Evolutionary conservation across 2,113 vertebrate species (phyloP), one percentile per base, ranked within the genome.

Genomic region (Eurystomus gularis): DNA sequence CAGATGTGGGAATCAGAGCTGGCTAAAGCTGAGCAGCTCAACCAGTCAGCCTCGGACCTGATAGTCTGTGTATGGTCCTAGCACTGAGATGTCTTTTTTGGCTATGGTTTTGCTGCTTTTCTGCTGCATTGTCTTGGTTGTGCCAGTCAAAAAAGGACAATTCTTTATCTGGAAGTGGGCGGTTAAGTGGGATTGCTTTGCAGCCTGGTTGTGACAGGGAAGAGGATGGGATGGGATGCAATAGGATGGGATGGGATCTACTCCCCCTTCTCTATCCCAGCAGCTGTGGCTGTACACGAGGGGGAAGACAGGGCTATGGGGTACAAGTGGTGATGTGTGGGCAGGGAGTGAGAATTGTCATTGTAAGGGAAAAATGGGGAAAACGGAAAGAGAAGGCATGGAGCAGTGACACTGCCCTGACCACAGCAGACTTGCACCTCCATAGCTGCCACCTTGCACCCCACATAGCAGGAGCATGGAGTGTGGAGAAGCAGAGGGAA

Each of bases 381-480:
- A 62, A 28, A 11, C 5, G 7, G 10, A 79, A 29, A 78, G 11
- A 70, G 11, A 15, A 39, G 37, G 44, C 5, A 15, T 3, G 15
- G 14, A 60, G 13, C 35, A 57, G 23, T 19, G 33, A 81, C 13
- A 15, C 9, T 25, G 39, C 7, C 3, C 7, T 73, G 25, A 20
- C 17, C 17, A 10, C 60, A 57, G 26, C 23, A 61, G 21, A 35
- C 28, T 81, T 58, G 31, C 12, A 31, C 7, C 69, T 46, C 55
- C 0, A 0, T 19, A 80, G 40, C 31, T 80, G 33, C 7, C 49
- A 70, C 12, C 17, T 58, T 3, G 0, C 10, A 35, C 6, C 11
- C 16, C 9, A 25, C 14, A 18, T 4, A 71, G 62, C 13, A 58
- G 23, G 17, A 55, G 2, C 3, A 1, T 20, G 21, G 9, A 10